These are phyloP conservation scores for Meriones unguiculatus DNA, from an alignment of 2,113 vertebrate genomes.

Conservation along the genomic window DNA sequence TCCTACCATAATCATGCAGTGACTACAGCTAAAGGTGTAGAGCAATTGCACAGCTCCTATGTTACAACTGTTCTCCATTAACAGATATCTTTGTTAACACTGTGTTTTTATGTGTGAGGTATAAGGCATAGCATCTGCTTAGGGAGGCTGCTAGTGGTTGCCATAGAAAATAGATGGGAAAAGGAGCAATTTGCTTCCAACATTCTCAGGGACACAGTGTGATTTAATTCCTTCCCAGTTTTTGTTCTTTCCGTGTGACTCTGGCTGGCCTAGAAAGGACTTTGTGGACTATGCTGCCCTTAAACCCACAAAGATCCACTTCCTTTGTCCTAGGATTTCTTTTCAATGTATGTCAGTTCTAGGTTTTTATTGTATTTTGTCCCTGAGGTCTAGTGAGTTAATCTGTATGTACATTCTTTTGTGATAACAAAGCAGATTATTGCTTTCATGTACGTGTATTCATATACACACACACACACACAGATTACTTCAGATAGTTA, in stretches of 20 bases:
- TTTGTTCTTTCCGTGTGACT: background rate
- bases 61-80: background rate
- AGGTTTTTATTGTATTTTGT: slow-evolving; percentile 63
- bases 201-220: slow-evolving; percentile 49
- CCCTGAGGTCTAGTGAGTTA: slow-evolving; percentile 29
- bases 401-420: slow-evolving; percentile 20
- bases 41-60: background rate
- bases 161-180: slow-evolving; percentile 57
- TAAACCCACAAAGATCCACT: background rate
- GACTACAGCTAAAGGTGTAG: slow-evolving; percentile 9
- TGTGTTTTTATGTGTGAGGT: background rate
- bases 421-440: slow-evolving; percentile 14
- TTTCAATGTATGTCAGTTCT: slow-evolving; percentile 56
- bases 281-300: background rate
- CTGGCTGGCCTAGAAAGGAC: background rate
- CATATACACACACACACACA: background rate
- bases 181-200: slow-evolving; percentile 28
- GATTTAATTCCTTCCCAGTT: slow-evolving; percentile 61
- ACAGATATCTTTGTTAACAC: background rate
- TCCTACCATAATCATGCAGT: background rate
- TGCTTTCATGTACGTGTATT: background rate
- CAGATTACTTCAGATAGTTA: background rate
- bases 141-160: slow-evolving; percentile 64
- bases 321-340: background rate
- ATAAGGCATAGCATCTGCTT: slow-evolving; percentile 13